phyloP scores from a whole-genome alignment of 2,888 invertebrate species.

The Drosophila siamana region DNA sequence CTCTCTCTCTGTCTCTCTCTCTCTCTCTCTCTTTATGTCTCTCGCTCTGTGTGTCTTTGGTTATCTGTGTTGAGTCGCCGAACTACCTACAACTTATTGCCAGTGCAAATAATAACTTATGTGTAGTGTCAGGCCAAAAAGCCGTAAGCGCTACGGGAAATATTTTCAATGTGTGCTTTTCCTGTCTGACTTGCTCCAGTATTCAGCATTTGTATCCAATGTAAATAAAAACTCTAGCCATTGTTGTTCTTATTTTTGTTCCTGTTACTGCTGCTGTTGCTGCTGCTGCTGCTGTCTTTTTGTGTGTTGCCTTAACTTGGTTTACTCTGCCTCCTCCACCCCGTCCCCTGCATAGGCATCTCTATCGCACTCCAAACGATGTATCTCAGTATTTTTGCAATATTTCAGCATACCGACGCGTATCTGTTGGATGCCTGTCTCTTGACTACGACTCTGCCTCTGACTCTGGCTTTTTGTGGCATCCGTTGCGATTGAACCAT shows the following conservation, averaged over 20 bases:
- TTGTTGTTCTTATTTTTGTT: constrained; percentile 24
- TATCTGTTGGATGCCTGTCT: constrained; percentile 47
- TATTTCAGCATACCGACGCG: constrained; percentile 55
- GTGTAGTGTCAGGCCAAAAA: constrained; percentile 70
- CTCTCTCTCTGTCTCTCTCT: neutral
- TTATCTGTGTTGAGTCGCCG: neutral
- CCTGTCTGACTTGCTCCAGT: constrained; percentile 47
- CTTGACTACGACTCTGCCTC: constrained; percentile 17
- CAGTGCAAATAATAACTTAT: constrained; percentile 78
- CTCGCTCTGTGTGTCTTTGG: too few relatives aligned
- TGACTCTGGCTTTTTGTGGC: constrained; percentile 27
- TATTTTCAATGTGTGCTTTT: constrained; percentile 65
- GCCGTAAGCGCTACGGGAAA: constrained; percentile 74
- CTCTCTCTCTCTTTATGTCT: neutral
- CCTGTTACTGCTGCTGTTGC: constrained; percentile 10
- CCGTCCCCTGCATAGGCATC: too few relatives aligned
- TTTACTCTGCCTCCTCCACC: neutral
- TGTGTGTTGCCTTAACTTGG: constrained; percentile 33
- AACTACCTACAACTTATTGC: constrained; percentile 58
- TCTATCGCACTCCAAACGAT: constrained; percentile 6
- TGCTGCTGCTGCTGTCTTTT: too few relatives aligned
- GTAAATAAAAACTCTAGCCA: constrained; percentile 43
- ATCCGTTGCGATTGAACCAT: constrained; percentile 55
- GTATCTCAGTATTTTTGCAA: constrained; percentile 53
- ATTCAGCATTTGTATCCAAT: constrained; percentile 34